Conservation (phyloP, 2,888 invertebrate genomes). For the Elegia similella region DNA sequence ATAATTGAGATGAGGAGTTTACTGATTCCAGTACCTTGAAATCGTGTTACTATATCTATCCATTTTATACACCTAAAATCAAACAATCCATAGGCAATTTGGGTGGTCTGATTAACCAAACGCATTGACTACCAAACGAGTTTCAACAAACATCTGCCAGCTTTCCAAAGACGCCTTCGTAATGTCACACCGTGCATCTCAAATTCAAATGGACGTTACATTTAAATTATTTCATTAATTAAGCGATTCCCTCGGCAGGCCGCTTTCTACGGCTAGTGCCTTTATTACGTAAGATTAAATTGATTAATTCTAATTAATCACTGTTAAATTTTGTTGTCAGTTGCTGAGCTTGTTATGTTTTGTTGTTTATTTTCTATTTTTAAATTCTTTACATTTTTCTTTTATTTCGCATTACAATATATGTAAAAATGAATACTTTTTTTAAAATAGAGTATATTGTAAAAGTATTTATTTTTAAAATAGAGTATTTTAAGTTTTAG, state of each 20-base stretch:
- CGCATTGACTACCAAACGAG: not conserved
- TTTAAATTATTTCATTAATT: slow-evolving; percentile 12
- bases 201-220: slow-evolving; percentile 8
- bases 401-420: too few relatives aligned
- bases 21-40: too few relatives aligned
- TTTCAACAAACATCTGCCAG: not conserved
- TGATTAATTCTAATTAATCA: slow-evolving; percentile 5
- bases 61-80: too few relatives aligned
- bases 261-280: slow-evolving; percentile 21
- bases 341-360: not conserved
- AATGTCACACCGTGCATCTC: not conserved
- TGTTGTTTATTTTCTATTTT: not conserved
- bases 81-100: too few relatives aligned
- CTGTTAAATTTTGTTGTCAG: not conserved
- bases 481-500: too few relatives aligned
- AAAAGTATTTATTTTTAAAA: too few relatives aligned
- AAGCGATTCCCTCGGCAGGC: slow-evolving; percentile 2
- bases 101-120: not conserved
- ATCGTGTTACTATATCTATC: too few relatives aligned
- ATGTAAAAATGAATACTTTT: too few relatives aligned
- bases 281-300: slow-evolving; percentile 18
- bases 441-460: too few relatives aligned
- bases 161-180: not conserved
- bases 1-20: too few relatives aligned
- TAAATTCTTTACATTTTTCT: too few relatives aligned